Evolutionary conservation across 2,888 invertebrate species (phyloP).

Genomic region (Alcis repandata): DNA sequence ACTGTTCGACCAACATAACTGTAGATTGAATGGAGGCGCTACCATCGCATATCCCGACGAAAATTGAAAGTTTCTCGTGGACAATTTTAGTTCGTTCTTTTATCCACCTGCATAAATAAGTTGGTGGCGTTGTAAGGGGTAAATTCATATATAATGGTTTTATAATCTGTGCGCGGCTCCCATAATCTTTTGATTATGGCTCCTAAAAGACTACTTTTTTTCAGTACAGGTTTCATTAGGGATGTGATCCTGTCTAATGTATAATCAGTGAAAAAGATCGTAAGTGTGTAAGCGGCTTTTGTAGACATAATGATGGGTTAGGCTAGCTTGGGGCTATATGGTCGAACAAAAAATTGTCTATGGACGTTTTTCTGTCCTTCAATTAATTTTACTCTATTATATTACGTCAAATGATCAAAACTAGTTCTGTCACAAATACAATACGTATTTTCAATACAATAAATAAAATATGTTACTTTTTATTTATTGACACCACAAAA

Average conservation of each 20-base stretch:
- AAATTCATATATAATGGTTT: slow-evolving; percentile 83
- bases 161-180: slow-evolving; percentile 71
- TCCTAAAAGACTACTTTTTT: slow-evolving; percentile 65
- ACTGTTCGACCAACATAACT: not conserved
- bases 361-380: not conserved
- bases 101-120: not conserved
- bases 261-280: slow-evolving; percentile 71
- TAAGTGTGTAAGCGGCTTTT: slow-evolving; percentile 66
- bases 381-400: too few relatives aligned
- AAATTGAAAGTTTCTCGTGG: not conserved
- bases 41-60: not conserved
- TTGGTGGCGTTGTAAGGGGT: slow-evolving; percentile 58
- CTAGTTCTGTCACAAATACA: too few relatives aligned
- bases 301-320: slow-evolving; percentile 76
- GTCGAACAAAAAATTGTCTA: slow-evolving; percentile 34
- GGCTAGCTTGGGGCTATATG: slow-evolving; percentile 42
- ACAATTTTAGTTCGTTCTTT: not conserved
- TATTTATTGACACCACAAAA: too few relatives aligned
- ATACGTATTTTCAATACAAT: too few relatives aligned
- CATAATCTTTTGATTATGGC: slow-evolving; percentile 80
- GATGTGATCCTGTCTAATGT: slow-evolving; percentile 67
- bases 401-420: too few relatives aligned
- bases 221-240: slow-evolving; percentile 82
- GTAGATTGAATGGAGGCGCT: not conserved
- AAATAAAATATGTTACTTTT: too few relatives aligned